Base-by-base conservation (phyloP, 2,888 invertebrate genomes). In the Drosophila mercatorum region DNA sequence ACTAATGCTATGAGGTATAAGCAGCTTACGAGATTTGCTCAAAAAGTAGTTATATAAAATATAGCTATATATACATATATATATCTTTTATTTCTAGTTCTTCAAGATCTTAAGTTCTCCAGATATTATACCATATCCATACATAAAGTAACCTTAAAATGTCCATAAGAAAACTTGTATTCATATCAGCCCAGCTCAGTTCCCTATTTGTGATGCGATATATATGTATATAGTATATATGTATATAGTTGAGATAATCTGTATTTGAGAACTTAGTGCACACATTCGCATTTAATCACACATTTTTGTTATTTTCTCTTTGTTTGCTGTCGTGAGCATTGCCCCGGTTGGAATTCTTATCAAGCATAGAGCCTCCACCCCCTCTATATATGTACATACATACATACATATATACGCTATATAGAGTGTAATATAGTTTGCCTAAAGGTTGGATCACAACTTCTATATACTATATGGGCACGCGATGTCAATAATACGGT, bases 301-400 rank as follows among this genome's bases (percentile, higher is more conserved):
- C n/a, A 34, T 57, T 62, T 40, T 40, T 51, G 12, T 62, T 52
- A 8, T 22, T 47, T 2, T 14, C 22, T 51, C 17, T n/a, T 55
- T 68, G 56, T 36, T 58, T 55, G 26, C 22, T 70, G 11, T 64
- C 57, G 44, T 69, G 52, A 47, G 59, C 67, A 49, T 65, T 76
- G 75, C 61, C 65, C 75, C n/a, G 44, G 14, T 6, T n/a, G 62
- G 26, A 47, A 38, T 51, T 51, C 71, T 75, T 75, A 77, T 79
- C 76, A 79, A 66, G 40, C 28, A 62, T 46, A 43, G 56, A 55
- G 56, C 47, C 49, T 22, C 22, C 40, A 12, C 38, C 34, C 34
- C n/a, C 56, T 14, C 7, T 34, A 34, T 34, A 7, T 34, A 34
- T 7, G 7, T 22, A 22, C 2, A 2, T 22, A 22, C 22, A 22